A percentile compares a stretch with the other conserved stretches of the same genome.
Evolutionary conservation across 2,797 vertebrate species (phyloP).

Genomic region (Martes flavigula): DNA sequence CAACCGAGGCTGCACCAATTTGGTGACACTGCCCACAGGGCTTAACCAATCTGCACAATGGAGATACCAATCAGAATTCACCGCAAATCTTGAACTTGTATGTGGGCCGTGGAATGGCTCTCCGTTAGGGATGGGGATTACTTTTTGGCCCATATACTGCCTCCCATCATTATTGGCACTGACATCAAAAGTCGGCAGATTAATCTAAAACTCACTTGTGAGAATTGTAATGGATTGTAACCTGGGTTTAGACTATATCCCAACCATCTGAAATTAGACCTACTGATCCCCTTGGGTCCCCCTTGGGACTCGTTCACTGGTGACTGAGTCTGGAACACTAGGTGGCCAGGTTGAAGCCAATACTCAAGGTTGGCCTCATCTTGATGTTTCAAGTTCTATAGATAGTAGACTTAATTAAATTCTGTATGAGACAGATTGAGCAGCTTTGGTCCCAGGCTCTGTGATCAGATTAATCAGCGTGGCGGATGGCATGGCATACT

Average conservation of each 20-base stretch:
- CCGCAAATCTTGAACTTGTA: neutral
- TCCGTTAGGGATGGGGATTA: neutral
- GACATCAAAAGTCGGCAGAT: neutral
- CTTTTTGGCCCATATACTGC: neutral
- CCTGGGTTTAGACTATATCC: neutral
- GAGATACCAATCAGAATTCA: neutral
- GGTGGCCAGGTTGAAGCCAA: neutral
- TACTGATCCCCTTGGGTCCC: neutral
- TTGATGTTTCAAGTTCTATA: neutral
- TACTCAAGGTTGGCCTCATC: neutral
- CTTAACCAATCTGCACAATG: neutral
- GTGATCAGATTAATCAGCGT: neutral
- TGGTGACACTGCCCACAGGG: neutral
- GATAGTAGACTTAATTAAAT: slow-evolving; percentile 19
- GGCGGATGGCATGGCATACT: neutral
- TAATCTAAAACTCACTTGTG: neutral
- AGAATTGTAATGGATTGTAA: neutral
- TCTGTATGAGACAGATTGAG: neutral
- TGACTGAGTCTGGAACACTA: neutral
- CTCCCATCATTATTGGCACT: neutral
- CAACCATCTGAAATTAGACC: neutral
- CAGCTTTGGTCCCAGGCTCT: neutral
- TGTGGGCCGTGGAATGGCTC: neutral
- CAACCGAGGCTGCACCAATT: neutral
- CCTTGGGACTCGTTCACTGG: neutral